Evolutionary conservation across 2,888 invertebrate genomes (phyloP), one percentile per base, ranked within the genome.

Genomic region (Lamproptera curius): DNA sequence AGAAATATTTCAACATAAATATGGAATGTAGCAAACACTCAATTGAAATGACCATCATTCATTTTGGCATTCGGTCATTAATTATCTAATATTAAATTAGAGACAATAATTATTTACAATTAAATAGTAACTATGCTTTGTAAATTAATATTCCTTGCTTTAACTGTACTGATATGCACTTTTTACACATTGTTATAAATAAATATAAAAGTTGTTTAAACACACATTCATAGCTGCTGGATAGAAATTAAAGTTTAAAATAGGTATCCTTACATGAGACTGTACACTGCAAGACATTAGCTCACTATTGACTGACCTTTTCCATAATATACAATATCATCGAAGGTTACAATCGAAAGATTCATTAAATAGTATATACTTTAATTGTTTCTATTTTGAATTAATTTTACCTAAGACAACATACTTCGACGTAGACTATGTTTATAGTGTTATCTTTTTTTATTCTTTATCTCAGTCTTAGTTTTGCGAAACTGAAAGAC

Each of bases 151-250:
- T 73, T 79, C 71, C 73, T 83, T 71, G 81, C 72, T 62, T 76
- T 81, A 73, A 81, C 76, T 76, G 81, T 79, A 84, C 76, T 84
- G 86, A 84, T 85, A 85, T 85, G 86, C 82, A 76, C 81, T 71
- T 69, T 68, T 78, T 69, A 68, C 70, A 78, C 68, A 76, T 65
- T 68, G 67, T 68, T 68, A 70, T 67, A 71, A 80, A 83, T 72
- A 72, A 85, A 87, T 86, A 86, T 86, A 86, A 86, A 87, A 87
- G 86, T 87, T 86, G 86, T 87, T 86, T 86, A 86, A 86, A 85
- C 77, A 85, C 82, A 83, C 77, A 77, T 72, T 67, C 61, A 67
- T 75, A 81, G 83, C 80, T 72, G 83, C 78, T 76, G 84, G 79
- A 80, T 78, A 84, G 73, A 83, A 83, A 81, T 79, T 67, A 79